These are phyloP conservation scores for Protonemura montana DNA, from an alignment of 2,888 invertebrate species.

Conservation along the genomic window DNA sequence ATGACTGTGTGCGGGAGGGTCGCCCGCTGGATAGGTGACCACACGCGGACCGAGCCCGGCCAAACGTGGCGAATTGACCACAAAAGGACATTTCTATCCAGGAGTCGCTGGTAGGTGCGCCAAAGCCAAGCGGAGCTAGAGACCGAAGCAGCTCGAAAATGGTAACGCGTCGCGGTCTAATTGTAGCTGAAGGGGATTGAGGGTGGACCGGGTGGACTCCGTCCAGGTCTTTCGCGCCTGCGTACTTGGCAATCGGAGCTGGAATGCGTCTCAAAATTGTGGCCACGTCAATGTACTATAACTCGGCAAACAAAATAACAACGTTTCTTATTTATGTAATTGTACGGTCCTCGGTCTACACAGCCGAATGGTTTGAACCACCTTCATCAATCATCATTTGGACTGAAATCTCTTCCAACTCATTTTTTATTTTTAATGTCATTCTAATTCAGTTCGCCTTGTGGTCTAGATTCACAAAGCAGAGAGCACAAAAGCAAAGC, in stretches of 20 bases:
- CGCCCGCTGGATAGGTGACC: not conserved
- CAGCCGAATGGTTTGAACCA: not conserved
- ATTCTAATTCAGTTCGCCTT: constrained; percentile 25
- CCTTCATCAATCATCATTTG: constrained; percentile 31
- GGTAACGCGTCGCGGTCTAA: constrained; percentile 14
- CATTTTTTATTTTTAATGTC: constrained; percentile 22
- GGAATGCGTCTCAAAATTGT: not conserved
- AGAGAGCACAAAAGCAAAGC: not conserved
- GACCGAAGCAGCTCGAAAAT: not conserved
- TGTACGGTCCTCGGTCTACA: not conserved
- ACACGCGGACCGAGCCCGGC: not conserved
- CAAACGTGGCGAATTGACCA: constrained; percentile 31
- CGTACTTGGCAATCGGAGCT: not conserved
- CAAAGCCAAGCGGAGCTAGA: not conserved
- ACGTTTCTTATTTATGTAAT: not conserved
- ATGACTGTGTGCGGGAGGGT: not conserved
- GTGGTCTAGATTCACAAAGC: constrained; percentile 17
- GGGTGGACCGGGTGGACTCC: not conserved
- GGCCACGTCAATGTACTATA: not conserved
- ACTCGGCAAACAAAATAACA: constrained; percentile 23
- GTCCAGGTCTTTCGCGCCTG: not conserved
- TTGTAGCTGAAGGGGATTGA: constrained; percentile 23
- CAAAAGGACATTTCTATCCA: constrained; percentile 36
- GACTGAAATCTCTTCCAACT: constrained; percentile 10
- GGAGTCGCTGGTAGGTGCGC: not conserved